These are phyloP conservation scores for Danio tinwini DNA, from an alignment of 2,797 vertebrate genomes.

Conservation along the genomic window DNA sequence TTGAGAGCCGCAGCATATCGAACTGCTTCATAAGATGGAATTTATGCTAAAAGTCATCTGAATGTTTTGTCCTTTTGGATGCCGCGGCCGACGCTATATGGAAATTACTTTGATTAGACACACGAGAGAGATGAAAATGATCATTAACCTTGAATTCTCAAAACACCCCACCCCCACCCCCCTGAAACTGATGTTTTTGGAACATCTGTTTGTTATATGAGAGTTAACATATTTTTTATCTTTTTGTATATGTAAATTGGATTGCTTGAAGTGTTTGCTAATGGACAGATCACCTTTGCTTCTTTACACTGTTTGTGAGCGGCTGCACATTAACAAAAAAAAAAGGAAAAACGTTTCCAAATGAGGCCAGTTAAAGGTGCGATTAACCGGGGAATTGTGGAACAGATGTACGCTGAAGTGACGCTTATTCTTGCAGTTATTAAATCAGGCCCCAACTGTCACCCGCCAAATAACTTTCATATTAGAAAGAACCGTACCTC, in stretches of 20 bases:
- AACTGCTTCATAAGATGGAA: conserved; percentile 4
- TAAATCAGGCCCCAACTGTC: conserved; percentile 76
- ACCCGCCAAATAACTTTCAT: conserved; percentile 78
- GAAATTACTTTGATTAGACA: conserved; percentile 46
- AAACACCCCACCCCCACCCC: conserved; percentile 48
- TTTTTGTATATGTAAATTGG: conserved; percentile 62
- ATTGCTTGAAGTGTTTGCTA: conserved; percentile 61
- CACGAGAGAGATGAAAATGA: conserved; percentile 61
- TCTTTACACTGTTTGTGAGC: conserved; percentile 53
- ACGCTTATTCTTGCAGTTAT: conserved; percentile 78
- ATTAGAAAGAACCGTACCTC: conserved; percentile 70
- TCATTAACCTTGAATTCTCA: conserved; percentile 73
- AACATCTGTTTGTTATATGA: conserved; percentile 67
- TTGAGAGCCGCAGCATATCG: neutral
- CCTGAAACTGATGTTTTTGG: conserved; percentile 62
- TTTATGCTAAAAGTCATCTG: neutral
- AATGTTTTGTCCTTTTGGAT: neutral
- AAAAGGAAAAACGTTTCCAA: conserved; percentile 70
- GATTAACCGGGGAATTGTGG: conserved; percentile 72
- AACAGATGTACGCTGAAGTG: conserved; percentile 79
- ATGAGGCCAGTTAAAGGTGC: conserved; percentile 75
- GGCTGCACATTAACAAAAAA: conserved; percentile 61
- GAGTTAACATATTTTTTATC: conserved; percentile 61
- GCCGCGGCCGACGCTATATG: neutral
- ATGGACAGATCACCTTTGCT: conserved; percentile 67